Evolutionary conservation across 2,888 invertebrate species (phyloP).

Genomic region (Aphelenchoides bicaudatus): DNA sequence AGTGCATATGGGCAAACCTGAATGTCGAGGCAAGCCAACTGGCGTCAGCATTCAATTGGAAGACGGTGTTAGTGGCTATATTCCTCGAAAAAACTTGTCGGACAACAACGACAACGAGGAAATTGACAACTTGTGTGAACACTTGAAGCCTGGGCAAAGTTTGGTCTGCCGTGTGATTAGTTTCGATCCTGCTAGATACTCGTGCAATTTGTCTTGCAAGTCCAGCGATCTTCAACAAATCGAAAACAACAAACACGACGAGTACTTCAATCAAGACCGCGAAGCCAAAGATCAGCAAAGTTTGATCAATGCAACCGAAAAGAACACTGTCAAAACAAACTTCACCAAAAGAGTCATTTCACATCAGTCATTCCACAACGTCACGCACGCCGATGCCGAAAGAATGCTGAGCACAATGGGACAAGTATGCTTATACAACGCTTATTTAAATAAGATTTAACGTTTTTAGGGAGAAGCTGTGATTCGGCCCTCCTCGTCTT

Average conservation of each 20-base stretch:
- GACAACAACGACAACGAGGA: conserved; percentile 65
- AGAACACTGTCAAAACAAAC: conserved; percentile 10
- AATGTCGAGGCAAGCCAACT: conserved; percentile 87
- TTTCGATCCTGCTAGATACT: conserved; percentile 83
- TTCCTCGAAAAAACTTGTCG: conserved; percentile 86
- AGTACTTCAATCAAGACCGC: conserved; percentile 80
- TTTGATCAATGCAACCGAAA: conserved; percentile 10
- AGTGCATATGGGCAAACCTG: conserved; percentile 9
- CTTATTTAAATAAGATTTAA: conserved; percentile 13
- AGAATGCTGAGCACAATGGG: conserved; percentile 79
- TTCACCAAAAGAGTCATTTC: conserved; percentile 94
- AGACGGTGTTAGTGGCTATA: conserved; percentile 83
- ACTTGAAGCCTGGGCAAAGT: background rate
- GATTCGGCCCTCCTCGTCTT: conserved; percentile 90
- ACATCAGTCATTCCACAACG: conserved; percentile 94
- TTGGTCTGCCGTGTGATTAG: conserved; percentile 23
- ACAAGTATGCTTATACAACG: background rate
- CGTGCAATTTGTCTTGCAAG: conserved; percentile 79
- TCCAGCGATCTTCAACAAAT: conserved; percentile 85
- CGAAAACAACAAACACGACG: conserved; percentile 68
- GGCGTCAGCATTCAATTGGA: conserved; percentile 85
- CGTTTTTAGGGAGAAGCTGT: conserved; percentile 77
- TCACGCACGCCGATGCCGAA: conserved; percentile 85
- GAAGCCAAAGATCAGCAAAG: conserved; percentile 77
- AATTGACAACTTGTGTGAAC: background rate